A percentile compares a stretch with the other conserved stretches of the same genome.
Conservation (phyloP, 2,797 vertebrate species). For the Sebastes umbrosus region DNA sequence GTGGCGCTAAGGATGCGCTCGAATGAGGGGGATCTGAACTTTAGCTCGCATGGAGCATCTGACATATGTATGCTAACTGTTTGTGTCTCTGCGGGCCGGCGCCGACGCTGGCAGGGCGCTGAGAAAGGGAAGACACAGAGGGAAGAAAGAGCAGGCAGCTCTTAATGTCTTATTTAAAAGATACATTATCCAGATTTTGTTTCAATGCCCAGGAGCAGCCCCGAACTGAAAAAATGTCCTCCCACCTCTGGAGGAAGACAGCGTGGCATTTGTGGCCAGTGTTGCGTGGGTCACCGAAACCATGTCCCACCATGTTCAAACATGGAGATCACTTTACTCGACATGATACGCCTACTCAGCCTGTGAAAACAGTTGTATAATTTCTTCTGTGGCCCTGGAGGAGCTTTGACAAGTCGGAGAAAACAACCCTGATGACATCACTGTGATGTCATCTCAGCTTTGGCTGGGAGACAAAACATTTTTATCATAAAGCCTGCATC, state of each 20-base stretch:
- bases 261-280: neutral
- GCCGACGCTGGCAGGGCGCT: neutral
- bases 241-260: neutral
- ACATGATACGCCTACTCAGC: too few species aligned
- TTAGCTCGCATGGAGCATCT: conserved; percentile 32
- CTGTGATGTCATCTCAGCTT: too few species aligned
- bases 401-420: too few species aligned
- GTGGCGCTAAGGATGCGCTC: conserved; percentile 28
- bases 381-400: too few species aligned
- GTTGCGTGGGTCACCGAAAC: neutral
- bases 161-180: conserved; percentile 23
- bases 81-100: conserved; percentile 33
- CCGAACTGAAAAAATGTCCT: neutral
- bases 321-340: neutral
- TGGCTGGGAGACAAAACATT: too few species aligned
- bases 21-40: conserved; percentile 49
- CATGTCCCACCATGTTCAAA: neutral
- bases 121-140: neutral
- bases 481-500: too few species aligned
- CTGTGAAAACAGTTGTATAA: too few species aligned
- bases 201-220: neutral
- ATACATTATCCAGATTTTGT: neutral
- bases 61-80: conserved; percentile 62
- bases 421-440: too few species aligned
- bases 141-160: neutral